Base-by-base conservation (phyloP, 2,888 invertebrate species). In the Thereva unica region DNA sequence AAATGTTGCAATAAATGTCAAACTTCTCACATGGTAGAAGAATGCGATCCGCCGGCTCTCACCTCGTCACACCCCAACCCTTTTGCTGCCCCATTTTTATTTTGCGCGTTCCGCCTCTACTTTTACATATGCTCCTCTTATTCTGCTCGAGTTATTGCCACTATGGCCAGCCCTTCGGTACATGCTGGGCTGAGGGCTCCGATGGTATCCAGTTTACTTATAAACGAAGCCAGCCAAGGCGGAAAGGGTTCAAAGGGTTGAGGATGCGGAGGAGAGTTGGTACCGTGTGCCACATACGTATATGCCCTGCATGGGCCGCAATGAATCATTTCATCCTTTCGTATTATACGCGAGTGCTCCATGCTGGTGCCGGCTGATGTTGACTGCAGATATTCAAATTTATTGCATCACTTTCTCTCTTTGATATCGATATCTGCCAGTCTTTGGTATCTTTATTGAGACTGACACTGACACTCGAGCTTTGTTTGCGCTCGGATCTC, bases 311-410 rank as follows among this genome's bases (percentile, higher is more conserved):
- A 59, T 59, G 49, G 59, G 45, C 59, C 59, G 49, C 59, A 45
- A 59, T 59, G 59, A 59, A 59, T 59, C 59, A 59, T 59, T 47
- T 49, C 59, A 47, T 59, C 45, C 49, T 23, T 23, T 23, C 23
- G 23, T 23, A 45, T 59, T 49, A 59, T 59, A 53, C 44, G 63
- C 6, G 52, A 42, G 44, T 53, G 53, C 35, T 52, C 42, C 44
- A 52, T 44, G 53, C 63, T 64, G 63, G 64, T 54, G 40, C 64
- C 64, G 64, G 53, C 66, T 66, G 68, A 68, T 68, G 56, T 56
- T 68, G 65, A 65, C 66, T 63, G 57, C 66, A 68, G 68, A 68
- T 68, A 68, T 68, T 68, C 50, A 68, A 68, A 68, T 68, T 68
- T 68, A 68, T 68, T 68, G 68, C 68, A 68, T 66, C 66, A 68